A percentile compares a stretch with the other conserved stretches of the same genome.
These are phyloP conservation scores for zebrafish (Danio rerio) DNA, from an alignment of 2,113 vertebrate species.

Conservation along the genomic window DNA sequence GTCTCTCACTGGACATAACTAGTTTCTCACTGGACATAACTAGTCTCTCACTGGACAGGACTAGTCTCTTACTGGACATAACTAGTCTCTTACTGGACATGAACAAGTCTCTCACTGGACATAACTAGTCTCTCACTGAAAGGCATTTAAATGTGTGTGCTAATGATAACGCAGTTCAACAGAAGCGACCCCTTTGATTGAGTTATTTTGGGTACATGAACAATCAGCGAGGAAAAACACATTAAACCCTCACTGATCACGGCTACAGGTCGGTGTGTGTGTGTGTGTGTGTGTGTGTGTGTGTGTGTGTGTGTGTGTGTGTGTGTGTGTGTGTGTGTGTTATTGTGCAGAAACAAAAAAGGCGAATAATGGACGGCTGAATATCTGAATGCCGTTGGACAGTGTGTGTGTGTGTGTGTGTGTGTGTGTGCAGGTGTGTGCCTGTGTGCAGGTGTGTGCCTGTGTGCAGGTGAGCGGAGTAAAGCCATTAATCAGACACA, in stretches of 20 bases:
- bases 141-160: slow-evolving; percentile 9
- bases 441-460: not conserved
- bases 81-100: no score
- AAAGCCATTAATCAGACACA: slow-evolving; percentile 4
- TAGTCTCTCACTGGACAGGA: no score
- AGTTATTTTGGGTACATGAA: not conserved
- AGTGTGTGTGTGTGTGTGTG: not conserved
- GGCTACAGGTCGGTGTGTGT: not conserved
- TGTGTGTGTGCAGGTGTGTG: slow-evolving; percentile 42
- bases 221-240: not conserved
- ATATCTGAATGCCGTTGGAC: slow-evolving; percentile 34
- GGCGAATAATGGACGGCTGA: not conserved
- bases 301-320: not conserved
- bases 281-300: not conserved
- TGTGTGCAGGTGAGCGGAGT: slow-evolving; percentile 43
- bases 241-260: slow-evolving; percentile 9
- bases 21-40: no score
- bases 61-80: no score
- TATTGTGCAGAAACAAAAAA: not conserved
- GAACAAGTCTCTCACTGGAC: no score
- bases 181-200: slow-evolving; percentile 13
- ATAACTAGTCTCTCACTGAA: no score
- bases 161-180: slow-evolving; percentile 35
- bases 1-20: no score
- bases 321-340: no score